Evolutionary conservation across 2,113 vertebrate genomes (phyloP).

Genomic region (Dicentrarchus labrax): DNA sequence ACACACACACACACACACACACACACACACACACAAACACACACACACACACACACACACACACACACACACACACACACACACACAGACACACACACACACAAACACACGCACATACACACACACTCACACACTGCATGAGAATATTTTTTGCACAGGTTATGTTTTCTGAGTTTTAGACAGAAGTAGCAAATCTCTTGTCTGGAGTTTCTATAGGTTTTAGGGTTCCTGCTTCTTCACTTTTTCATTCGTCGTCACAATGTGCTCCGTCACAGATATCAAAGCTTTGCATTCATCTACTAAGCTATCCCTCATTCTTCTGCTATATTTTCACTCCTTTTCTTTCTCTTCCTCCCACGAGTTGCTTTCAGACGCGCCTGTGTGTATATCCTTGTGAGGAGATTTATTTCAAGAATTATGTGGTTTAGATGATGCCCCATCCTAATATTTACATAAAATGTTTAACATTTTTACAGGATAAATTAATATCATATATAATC

Average conservation of each 20-base stretch:
- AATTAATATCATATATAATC: no score
- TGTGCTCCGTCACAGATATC: constrained; percentile 35
- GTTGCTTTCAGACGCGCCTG: background rate
- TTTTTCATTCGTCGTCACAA: constrained; percentile 29
- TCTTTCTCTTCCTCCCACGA: background rate
- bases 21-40: background rate
- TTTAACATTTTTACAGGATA: background rate
- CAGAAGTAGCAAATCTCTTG: constrained; percentile 20
- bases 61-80: no score
- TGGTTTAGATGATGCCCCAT: background rate
- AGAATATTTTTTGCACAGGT: background rate
- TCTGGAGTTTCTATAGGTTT: constrained; percentile 14
- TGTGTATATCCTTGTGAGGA: background rate
- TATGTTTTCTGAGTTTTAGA: constrained; percentile 21
- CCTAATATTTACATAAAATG: background rate
- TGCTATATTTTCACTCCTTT: constrained; percentile 11
- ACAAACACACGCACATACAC: no score
- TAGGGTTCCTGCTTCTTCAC: constrained; percentile 3
- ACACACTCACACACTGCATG: background rate
- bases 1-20: background rate
- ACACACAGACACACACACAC: no score
- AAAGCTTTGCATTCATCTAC: constrained; percentile 24
- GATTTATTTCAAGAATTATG: background rate
- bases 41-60: no score
- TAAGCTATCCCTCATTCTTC: constrained; percentile 21